Percentiles rank a stretch among this genome's conserved stretches.
phyloP scores from a whole-genome alignment of 1,140 invertebrate species.

The Lucilia sericata region DNA sequence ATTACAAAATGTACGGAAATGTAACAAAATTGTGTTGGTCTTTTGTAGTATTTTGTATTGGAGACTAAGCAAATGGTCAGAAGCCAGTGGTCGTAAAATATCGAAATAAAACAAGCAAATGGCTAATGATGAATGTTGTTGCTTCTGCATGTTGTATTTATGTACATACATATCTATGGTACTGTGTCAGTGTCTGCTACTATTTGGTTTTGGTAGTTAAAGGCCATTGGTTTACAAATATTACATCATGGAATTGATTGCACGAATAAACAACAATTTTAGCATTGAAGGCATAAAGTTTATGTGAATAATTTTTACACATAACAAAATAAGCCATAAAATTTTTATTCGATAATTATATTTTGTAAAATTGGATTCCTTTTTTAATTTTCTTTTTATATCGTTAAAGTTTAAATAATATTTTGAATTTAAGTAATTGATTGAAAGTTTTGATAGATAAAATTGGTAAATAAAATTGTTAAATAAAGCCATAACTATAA shows the following conservation, averaged over 20 bases:
- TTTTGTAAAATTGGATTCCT: background rate
- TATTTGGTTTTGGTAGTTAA: background rate
- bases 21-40: background rate
- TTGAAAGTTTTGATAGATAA: background rate
- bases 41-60: background rate
- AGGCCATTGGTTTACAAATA: conserved; percentile 10
- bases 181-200: background rate
- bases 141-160: background rate
- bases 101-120: conserved; percentile 11
- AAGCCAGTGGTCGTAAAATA: background rate
- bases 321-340: conserved; percentile 13
- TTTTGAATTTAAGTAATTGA: conserved; percentile 2
- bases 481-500: too few species aligned
- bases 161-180: too few species aligned
- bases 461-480: too few species aligned
- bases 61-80: background rate
- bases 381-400: background rate
- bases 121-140: conserved; percentile 8
- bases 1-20: conserved; percentile 8
- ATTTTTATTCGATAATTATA: conserved; percentile 3
- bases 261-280: conserved; percentile 9
- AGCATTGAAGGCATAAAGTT: background rate
- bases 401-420: background rate
- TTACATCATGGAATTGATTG: conserved; percentile 16
- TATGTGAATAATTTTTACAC: background rate